phyloP scores from a whole-genome alignment of 2,888 invertebrate species.

The Heterodera filipjevi region DNA sequence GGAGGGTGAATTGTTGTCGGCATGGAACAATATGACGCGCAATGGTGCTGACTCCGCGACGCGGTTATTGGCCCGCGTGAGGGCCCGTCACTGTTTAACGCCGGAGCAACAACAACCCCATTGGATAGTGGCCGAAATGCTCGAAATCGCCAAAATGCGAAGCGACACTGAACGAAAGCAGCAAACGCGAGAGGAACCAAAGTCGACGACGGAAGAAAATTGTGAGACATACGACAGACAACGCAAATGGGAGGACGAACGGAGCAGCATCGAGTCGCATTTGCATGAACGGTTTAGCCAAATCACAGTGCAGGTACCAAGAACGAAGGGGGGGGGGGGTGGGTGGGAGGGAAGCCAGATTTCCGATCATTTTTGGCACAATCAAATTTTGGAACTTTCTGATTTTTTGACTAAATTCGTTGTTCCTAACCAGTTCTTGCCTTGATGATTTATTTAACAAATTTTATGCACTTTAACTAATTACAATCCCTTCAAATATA shows the following conservation, averaged over 20 bases:
- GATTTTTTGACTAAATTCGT: too few species aligned
- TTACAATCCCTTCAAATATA: too few species aligned
- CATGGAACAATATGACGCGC: not conserved
- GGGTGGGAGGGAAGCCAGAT: too few species aligned
- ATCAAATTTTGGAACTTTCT: too few species aligned
- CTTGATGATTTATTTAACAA: too few species aligned
- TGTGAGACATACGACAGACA: not conserved
- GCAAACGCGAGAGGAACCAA: not conserved
- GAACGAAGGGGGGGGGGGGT: too few species aligned
- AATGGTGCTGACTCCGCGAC: not conserved
- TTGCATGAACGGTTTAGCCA: not conserved
- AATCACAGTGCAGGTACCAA: not conserved
- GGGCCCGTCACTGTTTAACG: not conserved
- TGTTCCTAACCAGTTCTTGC: too few species aligned
- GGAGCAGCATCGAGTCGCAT: not conserved
- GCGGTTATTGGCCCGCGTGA: not conserved
- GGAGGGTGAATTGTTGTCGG: not conserved
- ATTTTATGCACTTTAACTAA: too few species aligned
- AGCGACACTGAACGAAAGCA: not conserved
- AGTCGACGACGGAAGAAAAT: not conserved
- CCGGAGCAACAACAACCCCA: not conserved
- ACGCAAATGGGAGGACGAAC: not conserved
- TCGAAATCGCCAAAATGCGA: not conserved
- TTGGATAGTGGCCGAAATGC: not conserved
- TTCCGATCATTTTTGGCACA: too few species aligned